Percentiles rank a stretch among this genome's conserved stretches.
Evolutionary conservation across 2,113 vertebrate genomes (phyloP).

Genomic region (Semicossyphus pulcher): DNA sequence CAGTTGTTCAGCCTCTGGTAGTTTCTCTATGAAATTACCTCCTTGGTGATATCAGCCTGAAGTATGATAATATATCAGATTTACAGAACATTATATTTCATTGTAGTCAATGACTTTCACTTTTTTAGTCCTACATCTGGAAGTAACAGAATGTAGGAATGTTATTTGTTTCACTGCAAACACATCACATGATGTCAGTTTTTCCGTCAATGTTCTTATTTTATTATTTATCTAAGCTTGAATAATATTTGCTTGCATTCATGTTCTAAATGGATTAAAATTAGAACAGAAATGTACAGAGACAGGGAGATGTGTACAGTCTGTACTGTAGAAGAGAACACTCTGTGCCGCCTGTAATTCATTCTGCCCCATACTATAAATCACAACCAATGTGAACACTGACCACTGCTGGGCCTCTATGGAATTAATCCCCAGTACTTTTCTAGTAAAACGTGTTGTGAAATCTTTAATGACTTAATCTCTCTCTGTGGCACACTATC

Average conservation of each 20-base stretch:
- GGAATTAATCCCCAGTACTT: not conserved
- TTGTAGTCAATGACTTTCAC: no score
- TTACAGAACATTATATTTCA: no score
- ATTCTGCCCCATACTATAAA: slow-evolving; percentile 9
- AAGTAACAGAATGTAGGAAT: no score
- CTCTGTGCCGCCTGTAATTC: slow-evolving; percentile 49
- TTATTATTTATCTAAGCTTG: not conserved
- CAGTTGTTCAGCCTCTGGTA: not conserved
- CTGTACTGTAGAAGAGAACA: slow-evolving; percentile 47
- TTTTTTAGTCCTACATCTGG: no score
- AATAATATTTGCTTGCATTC: not conserved
- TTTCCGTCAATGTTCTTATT: no score
- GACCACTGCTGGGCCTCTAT: slow-evolving; percentile 50
- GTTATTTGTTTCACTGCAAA: no score
- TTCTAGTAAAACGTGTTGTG: not conserved
- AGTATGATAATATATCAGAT: no score
- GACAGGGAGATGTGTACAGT: slow-evolving; percentile 11
- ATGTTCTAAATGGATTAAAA: not conserved
- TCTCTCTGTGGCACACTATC: not conserved
- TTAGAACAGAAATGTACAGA: not conserved
- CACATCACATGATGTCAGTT: no score
- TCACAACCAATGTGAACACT: slow-evolving; percentile 32
- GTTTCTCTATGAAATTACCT: not conserved
- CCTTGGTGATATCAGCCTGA: no score
- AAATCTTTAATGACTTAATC: not conserved